Evolutionary conservation across 1,140 invertebrate species (phyloP), one percentile per base, ranked within the genome.

Genomic region (Glomeris maerens): DNA sequence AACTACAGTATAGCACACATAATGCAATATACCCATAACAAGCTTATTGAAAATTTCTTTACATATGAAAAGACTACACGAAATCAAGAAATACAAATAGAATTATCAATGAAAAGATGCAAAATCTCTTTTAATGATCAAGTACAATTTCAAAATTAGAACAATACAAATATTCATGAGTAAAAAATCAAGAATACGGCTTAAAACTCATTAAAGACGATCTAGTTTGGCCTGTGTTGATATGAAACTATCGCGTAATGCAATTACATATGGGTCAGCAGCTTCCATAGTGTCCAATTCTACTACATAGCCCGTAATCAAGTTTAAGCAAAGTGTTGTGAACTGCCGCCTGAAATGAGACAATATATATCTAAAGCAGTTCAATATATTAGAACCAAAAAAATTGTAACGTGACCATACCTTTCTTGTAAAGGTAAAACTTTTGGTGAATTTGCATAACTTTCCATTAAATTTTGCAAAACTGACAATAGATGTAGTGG

Each of bases 301-400:
- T n/a, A 69, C 60, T 26, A 69, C 48, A 49, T 71, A 70, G 38
- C 57, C 57, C 10, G 67, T 60, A 14, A 70, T 55, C 3, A 59
- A 57, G 57, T 70, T 67, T 22, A 67, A 52, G 51, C 63, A 64
- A 22, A 59, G 54, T 10, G 62, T 63, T 10, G 57, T 57, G 45
- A 69, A 67, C 4, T 58, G 53, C 27, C 63, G 50, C 50, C 66
- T 69, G 50, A 3, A 59, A 52, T 47, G 42, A 44, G 14, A 50
- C 59, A 44, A 52, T 53, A 52, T 44, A 38, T 36, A 22, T 52
- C 2, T 22, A 7, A 45, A 2, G 39, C 1, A 41, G 13, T 55
- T 20, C n/a, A 25, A 55, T 36, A 46, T 25, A 22, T 27, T n/a
- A 39, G 27, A 44, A 52, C 49, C 36, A 45, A 23, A 23, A 27